phyloP scores from a whole-genome alignment of 64 coral and sea anemone genomes.

The Exaiptasia diaphana region DNA sequence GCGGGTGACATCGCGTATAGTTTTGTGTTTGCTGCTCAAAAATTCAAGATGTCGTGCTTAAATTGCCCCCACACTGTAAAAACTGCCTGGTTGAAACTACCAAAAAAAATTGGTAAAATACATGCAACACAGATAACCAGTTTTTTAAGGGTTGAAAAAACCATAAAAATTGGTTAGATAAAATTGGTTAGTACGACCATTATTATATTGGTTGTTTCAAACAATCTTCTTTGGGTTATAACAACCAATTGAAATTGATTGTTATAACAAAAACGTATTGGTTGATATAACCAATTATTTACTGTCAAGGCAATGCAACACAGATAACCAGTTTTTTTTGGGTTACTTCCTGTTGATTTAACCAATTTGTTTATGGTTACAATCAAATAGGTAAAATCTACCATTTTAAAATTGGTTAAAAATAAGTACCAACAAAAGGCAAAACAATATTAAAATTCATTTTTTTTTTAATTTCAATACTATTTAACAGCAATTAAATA shows the following conservation, averaged over 20 bases:
- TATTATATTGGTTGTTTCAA: neutral
- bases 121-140: too few species aligned
- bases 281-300: neutral
- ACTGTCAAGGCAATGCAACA: neutral
- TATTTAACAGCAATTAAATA: too few species aligned
- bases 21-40: too few species aligned
- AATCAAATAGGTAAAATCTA: neutral
- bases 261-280: neutral
- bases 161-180: neutral
- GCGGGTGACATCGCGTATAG: too few species aligned
- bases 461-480: too few species aligned
- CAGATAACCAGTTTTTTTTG: neutral
- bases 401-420: neutral
- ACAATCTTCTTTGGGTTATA: neutral
- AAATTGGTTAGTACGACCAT: neutral
- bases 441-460: too few species aligned
- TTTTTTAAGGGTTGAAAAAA: neutral
- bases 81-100: too few species aligned
- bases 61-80: too few species aligned
- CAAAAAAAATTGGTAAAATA: too few species aligned
- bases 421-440: neutral
- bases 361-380: neutral
- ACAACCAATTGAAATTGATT: neutral
- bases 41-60: too few species aligned
- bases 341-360: neutral